These are phyloP conservation scores for Troilus luridus DNA, from an alignment of 2,888 invertebrate species.

Conservation along the genomic window DNA sequence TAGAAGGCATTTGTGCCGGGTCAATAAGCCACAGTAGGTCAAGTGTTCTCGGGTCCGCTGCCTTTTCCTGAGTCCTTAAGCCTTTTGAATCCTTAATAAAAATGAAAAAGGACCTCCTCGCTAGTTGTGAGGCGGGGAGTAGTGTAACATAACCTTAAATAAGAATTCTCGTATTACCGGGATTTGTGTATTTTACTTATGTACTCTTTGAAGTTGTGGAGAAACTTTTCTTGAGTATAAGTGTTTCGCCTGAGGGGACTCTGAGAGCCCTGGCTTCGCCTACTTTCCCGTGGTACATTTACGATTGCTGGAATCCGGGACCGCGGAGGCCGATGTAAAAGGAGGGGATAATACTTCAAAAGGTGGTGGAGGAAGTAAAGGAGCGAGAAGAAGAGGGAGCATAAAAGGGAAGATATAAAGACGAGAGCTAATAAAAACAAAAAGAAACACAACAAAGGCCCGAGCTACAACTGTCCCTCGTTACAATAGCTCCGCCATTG, in stretches of 20 bases:
- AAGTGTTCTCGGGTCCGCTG: not conserved
- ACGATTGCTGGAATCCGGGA: not conserved
- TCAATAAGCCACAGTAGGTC: not conserved
- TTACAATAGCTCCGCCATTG: not conserved
- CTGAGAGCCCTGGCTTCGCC: not conserved
- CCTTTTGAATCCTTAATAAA: not conserved
- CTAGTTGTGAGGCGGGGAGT: not conserved
- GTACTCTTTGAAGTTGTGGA: not conserved
- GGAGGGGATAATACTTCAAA: constrained; percentile 28
- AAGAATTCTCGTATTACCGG: not conserved
- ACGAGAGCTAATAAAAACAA: constrained; percentile 24
- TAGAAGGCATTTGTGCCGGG: not conserved
- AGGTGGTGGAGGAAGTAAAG: constrained; percentile 17
- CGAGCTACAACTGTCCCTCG: not conserved
- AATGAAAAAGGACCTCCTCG: not conserved
- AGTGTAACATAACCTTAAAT: not conserved
- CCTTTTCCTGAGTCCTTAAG: not conserved
- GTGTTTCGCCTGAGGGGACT: constrained; percentile 11
- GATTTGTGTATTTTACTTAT: constrained; percentile 34
- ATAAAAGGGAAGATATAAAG: constrained; percentile 1
- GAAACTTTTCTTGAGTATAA: constrained; percentile 24
- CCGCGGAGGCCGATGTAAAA: not conserved
- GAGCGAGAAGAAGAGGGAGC: not conserved
- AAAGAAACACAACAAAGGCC: constrained; percentile 34
- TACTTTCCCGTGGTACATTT: not conserved